Base-by-base conservation (phyloP, 1,140 invertebrate species). In the Zaprionus ornatus region DNA sequence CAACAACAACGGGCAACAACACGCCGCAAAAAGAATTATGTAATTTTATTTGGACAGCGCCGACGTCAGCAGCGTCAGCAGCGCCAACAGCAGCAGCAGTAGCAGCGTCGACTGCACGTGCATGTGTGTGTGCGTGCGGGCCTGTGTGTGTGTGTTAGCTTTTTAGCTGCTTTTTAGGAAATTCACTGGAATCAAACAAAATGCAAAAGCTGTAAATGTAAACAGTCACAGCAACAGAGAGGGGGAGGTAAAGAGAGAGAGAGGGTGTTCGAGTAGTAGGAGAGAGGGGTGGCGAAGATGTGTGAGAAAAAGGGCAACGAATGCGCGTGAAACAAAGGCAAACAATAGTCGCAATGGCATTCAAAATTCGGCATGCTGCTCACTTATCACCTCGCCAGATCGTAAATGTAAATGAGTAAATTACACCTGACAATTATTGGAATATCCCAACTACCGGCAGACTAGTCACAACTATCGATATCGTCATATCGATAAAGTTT, bases 21-120 rank as follows among this genome's bases (percentile, higher is more conserved):
- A 60, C 68, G 17, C 69, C 45, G 78, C 77, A 45, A 61, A 70
- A 65, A 74, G 75, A 85, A 86, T 85, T 85, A 85, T 85, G 82
- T 82, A 85, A 85, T 81, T 84, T 79, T 67, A 70, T 84, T 80
- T 82, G 71, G 70, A 50, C 65, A 74, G 71, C 70, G 66, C 55
- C 15, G 54, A 52, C 56, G 50, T 25, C 35, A 40, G 37, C 63
- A 40, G 66, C 35, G 45, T 55, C 64, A 15, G 10, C 29, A 32
- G 3, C 29, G 10, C 2, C 29, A 29, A 19, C 9, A 13, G 4
- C 21, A 40, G 50, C 13, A 29, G 48, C 62, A 29, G 48, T 48
- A 29, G 13, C 48, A 29, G 54, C 65, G 56, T 9, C 35, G 13
- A 62, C 56, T 12, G 19, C 37, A 13, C 45, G 27, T 62, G 21